Evolutionary conservation across 2,888 invertebrate species (phyloP).

Genomic region (Pseudanteris insignis): DNA sequence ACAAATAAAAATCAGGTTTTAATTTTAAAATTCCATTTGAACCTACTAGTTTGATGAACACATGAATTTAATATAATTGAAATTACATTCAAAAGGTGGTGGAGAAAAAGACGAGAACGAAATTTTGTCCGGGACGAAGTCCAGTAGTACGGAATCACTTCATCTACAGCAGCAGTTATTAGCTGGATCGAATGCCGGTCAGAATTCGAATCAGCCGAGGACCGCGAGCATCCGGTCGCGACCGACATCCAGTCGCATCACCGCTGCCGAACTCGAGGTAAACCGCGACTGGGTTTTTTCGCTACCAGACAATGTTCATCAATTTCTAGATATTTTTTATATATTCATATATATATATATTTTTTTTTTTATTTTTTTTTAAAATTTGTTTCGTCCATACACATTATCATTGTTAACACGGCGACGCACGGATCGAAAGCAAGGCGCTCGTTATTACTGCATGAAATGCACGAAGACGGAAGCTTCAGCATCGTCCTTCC

Average conservation of each 20-base stretch:
- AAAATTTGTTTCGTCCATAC: constrained; percentile 8
- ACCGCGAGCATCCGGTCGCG: constrained; percentile 92
- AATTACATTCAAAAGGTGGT: constrained; percentile 64
- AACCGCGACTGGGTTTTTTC: constrained; percentile 6
- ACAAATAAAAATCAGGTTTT: too few species aligned
- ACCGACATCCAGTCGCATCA: constrained; percentile 87
- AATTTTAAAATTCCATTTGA: constrained; percentile 2
- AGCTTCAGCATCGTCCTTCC: constrained; percentile 54
- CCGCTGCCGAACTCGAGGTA: constrained; percentile 86
- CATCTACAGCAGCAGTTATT: constrained; percentile 69
- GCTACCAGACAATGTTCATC: constrained; percentile 13
- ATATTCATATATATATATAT: too few species aligned
- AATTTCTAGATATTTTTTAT: too few species aligned
- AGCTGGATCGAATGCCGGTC: constrained; percentile 68
- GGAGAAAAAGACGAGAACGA: constrained; percentile 81
- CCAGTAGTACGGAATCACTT: constrained; percentile 84
- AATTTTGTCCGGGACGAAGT: constrained; percentile 75
- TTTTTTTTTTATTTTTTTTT: constrained; percentile 24
- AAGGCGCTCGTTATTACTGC: constrained; percentile 44
- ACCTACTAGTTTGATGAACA: neutral
- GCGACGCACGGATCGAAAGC: too few species aligned
- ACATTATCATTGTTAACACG: neutral
- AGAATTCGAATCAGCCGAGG: constrained; percentile 76
- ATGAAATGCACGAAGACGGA: constrained; percentile 47
- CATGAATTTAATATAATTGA: neutral